Conservation (phyloP, 2,113 vertebrate species). For the Thamnaconus septentrionalis region DNA sequence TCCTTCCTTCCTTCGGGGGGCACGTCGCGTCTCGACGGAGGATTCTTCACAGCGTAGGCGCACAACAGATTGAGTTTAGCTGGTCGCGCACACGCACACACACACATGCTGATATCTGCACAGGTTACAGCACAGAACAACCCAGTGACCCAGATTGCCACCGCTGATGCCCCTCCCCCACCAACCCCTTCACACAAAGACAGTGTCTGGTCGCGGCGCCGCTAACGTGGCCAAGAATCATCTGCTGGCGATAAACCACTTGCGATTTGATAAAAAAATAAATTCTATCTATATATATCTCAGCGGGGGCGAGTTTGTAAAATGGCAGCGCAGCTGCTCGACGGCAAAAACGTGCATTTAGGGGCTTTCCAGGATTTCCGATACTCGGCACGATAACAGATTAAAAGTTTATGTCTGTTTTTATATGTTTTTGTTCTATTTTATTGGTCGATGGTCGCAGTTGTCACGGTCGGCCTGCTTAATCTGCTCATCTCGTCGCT, state of each 20-base stretch:
- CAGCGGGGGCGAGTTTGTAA: constrained; percentile 27
- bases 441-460: constrained; percentile 28
- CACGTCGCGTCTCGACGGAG: too few relatives aligned
- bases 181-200: constrained; percentile 9
- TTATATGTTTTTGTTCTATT: too few relatives aligned
- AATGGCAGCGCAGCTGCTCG: constrained; percentile 1
- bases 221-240: constrained; percentile 7
- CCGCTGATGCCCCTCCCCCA: not conserved
- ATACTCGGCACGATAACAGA: constrained; percentile 36
- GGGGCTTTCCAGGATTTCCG: constrained; percentile 42
- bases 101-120: constrained; percentile 18
- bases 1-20: too few relatives aligned
- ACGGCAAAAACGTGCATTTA: not conserved
- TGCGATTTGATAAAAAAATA: too few relatives aligned
- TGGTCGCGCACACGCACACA: constrained; percentile 4
- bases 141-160: constrained; percentile 49
- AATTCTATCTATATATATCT: too few relatives aligned
- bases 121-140: constrained; percentile 22
- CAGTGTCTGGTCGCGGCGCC: constrained; percentile 34
- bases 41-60: not conserved
- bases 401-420: constrained; percentile 23
- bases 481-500: constrained; percentile 44
- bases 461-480: constrained; percentile 38
- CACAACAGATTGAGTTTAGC: constrained; percentile 34
- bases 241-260: not conserved